Evolutionary conservation across 2,797 vertebrate species (phyloP).

Genomic region (Sebastiscus tertius): DNA sequence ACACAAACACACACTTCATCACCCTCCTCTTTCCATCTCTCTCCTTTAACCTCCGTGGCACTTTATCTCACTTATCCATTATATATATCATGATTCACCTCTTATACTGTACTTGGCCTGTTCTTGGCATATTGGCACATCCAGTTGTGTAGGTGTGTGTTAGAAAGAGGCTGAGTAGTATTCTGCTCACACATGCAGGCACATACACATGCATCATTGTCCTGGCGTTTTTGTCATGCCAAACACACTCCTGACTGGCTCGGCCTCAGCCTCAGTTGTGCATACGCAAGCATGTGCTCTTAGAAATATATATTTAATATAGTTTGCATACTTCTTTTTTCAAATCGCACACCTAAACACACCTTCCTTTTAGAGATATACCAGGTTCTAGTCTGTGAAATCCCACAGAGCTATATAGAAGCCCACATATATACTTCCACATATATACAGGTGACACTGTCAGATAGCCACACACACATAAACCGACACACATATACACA

Average conservation of each 20-base stretch:
- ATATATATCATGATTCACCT: conserved; percentile 57
- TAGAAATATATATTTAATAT: conserved; percentile 16
- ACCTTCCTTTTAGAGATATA: conserved; percentile 9
- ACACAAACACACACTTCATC: conserved; percentile 21
- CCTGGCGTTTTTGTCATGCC: conserved; percentile 73
- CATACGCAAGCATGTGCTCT: conserved; percentile 12
- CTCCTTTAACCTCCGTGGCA: conserved; percentile 34
- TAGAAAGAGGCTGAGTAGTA: conserved; percentile 47
- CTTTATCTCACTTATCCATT: conserved; percentile 67
- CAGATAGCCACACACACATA: conserved; percentile 13
- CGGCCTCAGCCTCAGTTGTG: conserved; percentile 11
- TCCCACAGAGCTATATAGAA: not conserved
- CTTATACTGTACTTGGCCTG: conserved; percentile 21
- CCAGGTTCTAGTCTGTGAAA: not conserved
- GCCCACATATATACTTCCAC: not conserved
- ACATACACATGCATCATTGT: conserved; percentile 76
- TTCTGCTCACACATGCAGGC: conserved; percentile 60
- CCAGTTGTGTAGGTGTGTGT: conserved; percentile 36
- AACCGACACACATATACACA: conserved; percentile 26
- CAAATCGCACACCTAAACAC: not conserved
- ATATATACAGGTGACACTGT: conserved; percentile 30
- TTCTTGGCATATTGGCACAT: conserved; percentile 42
- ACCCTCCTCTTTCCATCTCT: conserved; percentile 27
- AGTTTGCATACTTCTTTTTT: not conserved
- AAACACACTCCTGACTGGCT: conserved; percentile 60